Base-by-base conservation (phyloP, 2,113 vertebrate genomes). In the Strix aluco region DNA sequence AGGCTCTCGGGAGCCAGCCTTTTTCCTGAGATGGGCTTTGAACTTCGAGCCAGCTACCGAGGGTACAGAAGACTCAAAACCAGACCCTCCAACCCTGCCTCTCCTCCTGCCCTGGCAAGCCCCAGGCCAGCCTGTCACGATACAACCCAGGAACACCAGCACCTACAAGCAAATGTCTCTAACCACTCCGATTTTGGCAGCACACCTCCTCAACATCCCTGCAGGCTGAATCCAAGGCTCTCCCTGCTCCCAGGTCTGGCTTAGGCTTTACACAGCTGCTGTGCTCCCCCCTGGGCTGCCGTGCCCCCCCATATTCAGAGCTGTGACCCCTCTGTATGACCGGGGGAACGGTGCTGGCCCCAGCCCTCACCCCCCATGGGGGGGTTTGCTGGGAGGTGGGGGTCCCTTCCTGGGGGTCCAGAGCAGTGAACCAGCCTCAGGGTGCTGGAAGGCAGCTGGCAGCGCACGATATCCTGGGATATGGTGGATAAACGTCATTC, bases 361-460 rank as follows among this genome's bases (percentile, higher is more conserved):
- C 7, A 0, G 34, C 12, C 4, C 78, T n/a, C 40, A 30, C 2
- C n/a, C n/a, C 42, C 27, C 25, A 10, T 1, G 2, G 0, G 2
- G 2, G 51, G 40, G 40, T 57, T 57, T 46, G 26, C 62, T 36
- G 40, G 26, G 40, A 19, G 51, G 15, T 55, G 30, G 4, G 38
- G 30, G 10, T 11, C 19, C 62, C 26, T 47, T 47, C 27, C 52
- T 1, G 6, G 30, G 15, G 15, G 5, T 15, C 19, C 19, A 5
- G 40, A 30, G 51, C 63, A 30, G 18, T 10, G 29, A 40, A 26
- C 14, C 29, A 42, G 29, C 30, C 29, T 11, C 30, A 51, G 15
- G 57, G 26, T 38, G 34, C 73, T 47, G 57, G 55, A 38, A 36
- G 36, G 66, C 44, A 61, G 44, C 22, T 7, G 44, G 80, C 17